Percentiles rank a stretch among this genome's conserved stretches.
These are phyloP conservation scores for Oceanodroma tethys DNA, from an alignment of 2,113 vertebrate species.

Conservation along the genomic window DNA sequence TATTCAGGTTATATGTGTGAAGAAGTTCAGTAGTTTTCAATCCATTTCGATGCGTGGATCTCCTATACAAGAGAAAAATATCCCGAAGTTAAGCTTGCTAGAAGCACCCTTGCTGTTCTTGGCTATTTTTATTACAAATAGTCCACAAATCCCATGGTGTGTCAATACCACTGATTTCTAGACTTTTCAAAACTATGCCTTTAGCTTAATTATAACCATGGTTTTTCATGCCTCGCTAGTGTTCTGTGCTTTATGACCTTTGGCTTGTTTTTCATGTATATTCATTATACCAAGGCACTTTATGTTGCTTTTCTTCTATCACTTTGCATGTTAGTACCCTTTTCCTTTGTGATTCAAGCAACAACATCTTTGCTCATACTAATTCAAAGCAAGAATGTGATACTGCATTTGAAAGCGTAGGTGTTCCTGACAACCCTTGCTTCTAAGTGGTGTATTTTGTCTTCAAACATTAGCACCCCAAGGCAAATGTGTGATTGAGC, in stretches of 20 bases:
- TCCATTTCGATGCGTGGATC: background rate
- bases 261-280: background rate
- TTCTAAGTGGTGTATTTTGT: background rate
- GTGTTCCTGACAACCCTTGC: background rate
- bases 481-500: background rate
- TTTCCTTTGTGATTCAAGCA: background rate
- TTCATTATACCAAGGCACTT: background rate
- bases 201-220: background rate
- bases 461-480: background rate
- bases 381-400: background rate
- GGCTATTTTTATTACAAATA: background rate
- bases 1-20: background rate
- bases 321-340: accelerated
- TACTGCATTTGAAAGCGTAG: background rate
- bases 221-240: background rate
- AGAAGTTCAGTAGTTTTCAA: background rate
- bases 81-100: background rate
- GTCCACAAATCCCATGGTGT: background rate
- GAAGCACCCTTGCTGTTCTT: background rate
- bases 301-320: background rate
- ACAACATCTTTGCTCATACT: background rate
- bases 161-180: background rate
- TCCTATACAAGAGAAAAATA: background rate
- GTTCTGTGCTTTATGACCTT: background rate
- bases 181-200: background rate